Base-by-base conservation (phyloP, 2,113 vertebrate species). In the Thinocorus orbignyianus region DNA sequence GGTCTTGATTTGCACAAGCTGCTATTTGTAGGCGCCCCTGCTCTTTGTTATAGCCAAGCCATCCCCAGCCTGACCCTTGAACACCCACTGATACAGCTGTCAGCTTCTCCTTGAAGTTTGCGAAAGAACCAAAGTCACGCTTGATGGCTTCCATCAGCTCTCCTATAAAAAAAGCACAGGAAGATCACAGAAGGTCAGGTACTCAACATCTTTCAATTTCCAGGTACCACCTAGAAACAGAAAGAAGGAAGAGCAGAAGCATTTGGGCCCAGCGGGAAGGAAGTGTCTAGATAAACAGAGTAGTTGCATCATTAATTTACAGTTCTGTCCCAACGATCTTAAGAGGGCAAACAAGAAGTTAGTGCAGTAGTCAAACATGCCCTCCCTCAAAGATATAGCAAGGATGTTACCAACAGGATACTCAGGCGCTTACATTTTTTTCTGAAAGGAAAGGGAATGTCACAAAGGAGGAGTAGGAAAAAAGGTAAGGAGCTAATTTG, bases 21-120 rank as follows among this genome's bases (percentile, higher is more conserved):
- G 98, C 98, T 58, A 99, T 97, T 72, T 98, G 98, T 28, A 99
- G 96, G 84, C 96, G 98, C 6, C 98, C 98, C 17, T 93, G 98
- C 35, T 99, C 99, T 95, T 99, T 99, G 37, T 98, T 98, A 46
- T 98, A 99, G 68, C 99, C 99, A 42, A 99, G 98, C 99, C 99
- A 99, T 4, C 99, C 99, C 99, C 99, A 99, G 60, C 99, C 99
- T 11, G 99, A 99, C 70, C 99, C 99, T 86, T 99, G 99, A 70
- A 99, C 99, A 7, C 99, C 99, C 81, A 99, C 98, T 4, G 99
- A 98, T 8, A 98, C 96, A 6, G 98, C 95, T 15, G 99, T 98
- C 98, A 99, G 97, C 97, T 98, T 99, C 95, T 99, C 99, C 97
- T 99, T 99, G 97, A 99, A 98, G 87, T 98, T 99, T 49, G 98